A percentile compares a stretch with the other conserved stretches of the same genome.
Evolutionary conservation across 2,888 invertebrate genomes (phyloP).

Genomic region (Gymnosoma rotundatum): DNA sequence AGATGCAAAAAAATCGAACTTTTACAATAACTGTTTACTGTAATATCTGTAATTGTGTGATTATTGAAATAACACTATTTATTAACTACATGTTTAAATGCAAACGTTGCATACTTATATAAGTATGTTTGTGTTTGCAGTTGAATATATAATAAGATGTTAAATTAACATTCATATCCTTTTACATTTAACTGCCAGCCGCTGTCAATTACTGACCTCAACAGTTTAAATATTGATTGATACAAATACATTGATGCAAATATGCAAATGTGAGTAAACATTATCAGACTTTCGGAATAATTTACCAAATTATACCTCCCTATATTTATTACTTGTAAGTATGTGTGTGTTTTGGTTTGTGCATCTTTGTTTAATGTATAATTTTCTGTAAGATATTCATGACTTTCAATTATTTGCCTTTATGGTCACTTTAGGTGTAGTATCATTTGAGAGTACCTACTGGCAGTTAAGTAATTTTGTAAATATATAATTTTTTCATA

Average conservation of each 20-base stretch:
- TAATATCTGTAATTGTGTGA: not conserved
- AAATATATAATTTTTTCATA: not conserved
- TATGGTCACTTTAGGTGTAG: constrained; percentile 18
- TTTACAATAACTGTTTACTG: constrained; percentile 8
- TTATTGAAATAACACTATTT: constrained; percentile 19
- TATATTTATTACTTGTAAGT: not conserved
- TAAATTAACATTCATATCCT: constrained; percentile 66
- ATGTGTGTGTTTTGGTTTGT: not conserved
- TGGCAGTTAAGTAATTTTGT: constrained; percentile 44
- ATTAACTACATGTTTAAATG: not conserved
- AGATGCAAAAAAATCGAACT: too few species aligned
- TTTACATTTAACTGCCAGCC: constrained; percentile 66
- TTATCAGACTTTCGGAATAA: constrained; percentile 46
- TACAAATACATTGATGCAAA: constrained; percentile 71
- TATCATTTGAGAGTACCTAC: not conserved
- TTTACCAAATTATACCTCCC: constrained; percentile 49
- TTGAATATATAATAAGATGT: constrained; percentile 64
- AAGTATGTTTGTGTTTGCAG: not conserved
- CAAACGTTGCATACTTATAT: not conserved
- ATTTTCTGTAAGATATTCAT: constrained; percentile 62
- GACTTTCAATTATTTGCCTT: constrained; percentile 52
- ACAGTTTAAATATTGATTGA: constrained; percentile 79
- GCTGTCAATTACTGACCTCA: constrained; percentile 69
- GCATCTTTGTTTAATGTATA: constrained; percentile 32
- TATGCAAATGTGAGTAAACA: constrained; percentile 1